A percentile compares a stretch with the other conserved stretches of the same genome.
Evolutionary conservation across 2,888 invertebrate genomes (phyloP).

Genomic region (Formica aserva): DNA sequence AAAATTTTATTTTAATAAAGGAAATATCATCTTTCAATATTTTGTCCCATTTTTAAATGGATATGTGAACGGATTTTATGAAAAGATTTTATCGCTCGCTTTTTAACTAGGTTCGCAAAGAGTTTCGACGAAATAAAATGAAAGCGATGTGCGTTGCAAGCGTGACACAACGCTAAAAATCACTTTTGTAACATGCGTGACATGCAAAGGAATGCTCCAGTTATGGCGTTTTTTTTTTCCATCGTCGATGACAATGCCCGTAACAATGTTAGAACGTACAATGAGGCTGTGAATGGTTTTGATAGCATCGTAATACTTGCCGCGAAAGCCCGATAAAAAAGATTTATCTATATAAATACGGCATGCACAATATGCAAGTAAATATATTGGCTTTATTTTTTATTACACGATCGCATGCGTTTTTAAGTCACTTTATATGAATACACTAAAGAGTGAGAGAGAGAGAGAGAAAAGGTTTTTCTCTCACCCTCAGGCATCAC

Average conservation of each 20-base stretch:
- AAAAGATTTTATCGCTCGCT: conserved; percentile 10
- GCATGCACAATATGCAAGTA: conserved; percentile 23
- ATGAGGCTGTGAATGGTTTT: conserved; percentile 38
- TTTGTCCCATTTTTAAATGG: not conserved
- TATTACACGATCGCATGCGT: not conserved
- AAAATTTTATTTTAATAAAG: not conserved
- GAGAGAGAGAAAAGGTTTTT: not conserved
- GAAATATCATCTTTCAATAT: conserved; percentile 1
- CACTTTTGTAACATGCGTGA: conserved; percentile 45
- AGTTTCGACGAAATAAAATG: conserved; percentile 21
- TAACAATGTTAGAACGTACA: conserved; percentile 39
- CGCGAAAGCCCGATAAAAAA: conserved; percentile 35
- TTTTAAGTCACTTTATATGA: not conserved
- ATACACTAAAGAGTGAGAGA: not conserved
- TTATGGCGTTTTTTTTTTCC: conserved; percentile 45
- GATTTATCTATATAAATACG: conserved; percentile 21
- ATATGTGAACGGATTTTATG: not conserved
- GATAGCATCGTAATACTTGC: conserved; percentile 38
- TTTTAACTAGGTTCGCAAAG: conserved; percentile 29
- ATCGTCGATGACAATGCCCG: conserved; percentile 16
- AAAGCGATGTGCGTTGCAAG: conserved; percentile 39
- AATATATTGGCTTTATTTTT: conserved; percentile 16
- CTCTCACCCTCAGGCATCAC: not conserved
- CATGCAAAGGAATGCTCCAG: conserved; percentile 42
- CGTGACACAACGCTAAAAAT: conserved; percentile 39